Base-by-base conservation (phyloP, 2,113 vertebrate species). In the Hyaena hyaena region DNA sequence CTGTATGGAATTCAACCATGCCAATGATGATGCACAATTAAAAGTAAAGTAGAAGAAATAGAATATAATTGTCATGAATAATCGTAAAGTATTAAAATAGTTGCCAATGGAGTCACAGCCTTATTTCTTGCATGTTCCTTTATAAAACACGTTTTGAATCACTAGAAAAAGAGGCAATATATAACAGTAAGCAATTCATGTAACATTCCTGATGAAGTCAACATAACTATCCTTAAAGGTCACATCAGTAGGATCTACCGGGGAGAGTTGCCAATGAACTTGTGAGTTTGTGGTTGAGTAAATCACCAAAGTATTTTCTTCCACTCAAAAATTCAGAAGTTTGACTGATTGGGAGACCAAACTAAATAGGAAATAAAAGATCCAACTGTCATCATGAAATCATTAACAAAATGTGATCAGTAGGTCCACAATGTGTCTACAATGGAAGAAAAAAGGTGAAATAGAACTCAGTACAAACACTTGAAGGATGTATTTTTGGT, bases 61-160 rank as follows among this genome's bases (percentile, higher is more conserved):
- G 11, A 63, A 39, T 16, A 23, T 68, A 23, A 31, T 84, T 85
- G 26, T 24, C 53, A 69, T 55, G 35, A 76, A 65, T 97, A 90
- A 92, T 21, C 45, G 50, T 73, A 26, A 31, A 45, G 15, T 82
- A 83, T 84, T 53, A 80, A 93, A 68, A 31, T 73, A 9, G 9
- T 61, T 79, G 19, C 8, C 58, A 87, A 61, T 43, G 11, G 43
- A 69, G 26, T 10, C 33, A 69, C 4, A 35, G 19, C 71, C 3
- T 11, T 66, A 87, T 82, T 86, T 95, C 19, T 50, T 92, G 15
- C 6, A 53, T 84, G 3, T 43, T 73, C 39, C 10, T 74, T 61
- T 28, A 16, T 48, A 81, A 92, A 96, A 89, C 35, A 31, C 19
- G 84, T 63, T 84, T 90, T 93, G 9, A 82, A 81, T 87, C 35